Evolutionary conservation across 2,888 invertebrate genomes (phyloP).

Genomic region (Caenorhabditis drosophilae): DNA sequence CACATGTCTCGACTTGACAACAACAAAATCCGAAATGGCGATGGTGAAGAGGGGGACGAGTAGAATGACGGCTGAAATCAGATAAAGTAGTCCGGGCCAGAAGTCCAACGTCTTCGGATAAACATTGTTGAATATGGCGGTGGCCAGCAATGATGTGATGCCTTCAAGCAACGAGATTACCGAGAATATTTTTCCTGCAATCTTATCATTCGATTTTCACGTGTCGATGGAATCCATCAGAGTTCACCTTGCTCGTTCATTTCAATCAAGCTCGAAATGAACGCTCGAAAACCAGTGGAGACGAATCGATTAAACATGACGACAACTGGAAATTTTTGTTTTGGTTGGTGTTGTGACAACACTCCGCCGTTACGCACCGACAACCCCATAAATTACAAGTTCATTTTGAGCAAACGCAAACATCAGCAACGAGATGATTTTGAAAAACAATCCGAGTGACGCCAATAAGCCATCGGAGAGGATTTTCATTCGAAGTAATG

Average conservation of each 20-base stretch:
- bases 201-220: background rate
- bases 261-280: conserved; percentile 66
- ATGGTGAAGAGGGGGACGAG: conserved; percentile 53
- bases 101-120: conserved; percentile 69
- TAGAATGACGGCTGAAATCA: conserved; percentile 53
- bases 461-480: conserved; percentile 67
- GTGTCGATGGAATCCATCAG: background rate
- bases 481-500: conserved; percentile 49
- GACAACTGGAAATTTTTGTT: conserved; percentile 50
- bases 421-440: conserved; percentile 64
- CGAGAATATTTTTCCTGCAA: conserved; percentile 69
- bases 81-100: conserved; percentile 69
- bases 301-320: conserved; percentile 69
- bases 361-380: conserved; percentile 23
- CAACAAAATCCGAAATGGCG: conserved; percentile 13
- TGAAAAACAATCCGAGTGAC: conserved; percentile 67
- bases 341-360: background rate
- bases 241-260: conserved; percentile 69
- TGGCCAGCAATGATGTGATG: conserved; percentile 67
- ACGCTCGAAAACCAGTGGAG: conserved; percentile 69
- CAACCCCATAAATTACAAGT: conserved; percentile 41
- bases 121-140: conserved; percentile 69
- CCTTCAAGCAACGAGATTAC: conserved; percentile 69
- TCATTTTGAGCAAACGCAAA: conserved; percentile 63
- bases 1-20: background rate